phyloP scores from a whole-genome alignment of 64 coral and sea anemone species.

The Acropora tenuis region DNA sequence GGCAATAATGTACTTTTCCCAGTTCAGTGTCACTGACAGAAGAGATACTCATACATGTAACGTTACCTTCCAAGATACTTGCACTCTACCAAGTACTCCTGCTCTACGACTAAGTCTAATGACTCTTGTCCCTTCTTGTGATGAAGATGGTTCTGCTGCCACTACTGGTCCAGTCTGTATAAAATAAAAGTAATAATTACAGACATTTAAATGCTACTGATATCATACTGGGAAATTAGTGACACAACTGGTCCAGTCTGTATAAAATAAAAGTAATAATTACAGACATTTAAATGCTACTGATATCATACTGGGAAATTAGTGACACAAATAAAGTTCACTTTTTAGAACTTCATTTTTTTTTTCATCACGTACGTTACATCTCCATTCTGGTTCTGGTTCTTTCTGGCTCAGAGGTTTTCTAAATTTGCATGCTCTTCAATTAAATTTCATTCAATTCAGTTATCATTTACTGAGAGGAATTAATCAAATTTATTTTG shows the following conservation, averaged over 20 bases:
- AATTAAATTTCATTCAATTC: too few species aligned
- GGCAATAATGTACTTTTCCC: background rate
- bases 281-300: background rate
- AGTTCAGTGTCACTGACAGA: background rate
- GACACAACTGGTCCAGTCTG: too few species aligned
- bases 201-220: background rate
- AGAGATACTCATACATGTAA: background rate
- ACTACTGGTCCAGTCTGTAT: conserved; percentile 29
- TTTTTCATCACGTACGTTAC: too few species aligned
- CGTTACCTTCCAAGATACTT: conserved; percentile 38
- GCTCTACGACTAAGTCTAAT: conserved; percentile 26
- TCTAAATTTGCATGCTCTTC: too few species aligned
- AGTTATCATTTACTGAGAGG: too few species aligned
- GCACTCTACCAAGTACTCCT: conserved; percentile 18
- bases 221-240: too few species aligned
- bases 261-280: background rate
- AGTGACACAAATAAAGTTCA: too few species aligned
- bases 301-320: too few species aligned
- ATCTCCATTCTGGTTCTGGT: too few species aligned
- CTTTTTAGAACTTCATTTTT: too few species aligned
- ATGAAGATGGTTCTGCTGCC: background rate
- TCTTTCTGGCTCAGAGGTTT: too few species aligned
- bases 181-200: background rate
- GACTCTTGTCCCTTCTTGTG: background rate
- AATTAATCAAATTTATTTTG: too few species aligned